phyloP scores from a whole-genome alignment of 2,888 invertebrate genomes.

The Andrena fulva region DNA sequence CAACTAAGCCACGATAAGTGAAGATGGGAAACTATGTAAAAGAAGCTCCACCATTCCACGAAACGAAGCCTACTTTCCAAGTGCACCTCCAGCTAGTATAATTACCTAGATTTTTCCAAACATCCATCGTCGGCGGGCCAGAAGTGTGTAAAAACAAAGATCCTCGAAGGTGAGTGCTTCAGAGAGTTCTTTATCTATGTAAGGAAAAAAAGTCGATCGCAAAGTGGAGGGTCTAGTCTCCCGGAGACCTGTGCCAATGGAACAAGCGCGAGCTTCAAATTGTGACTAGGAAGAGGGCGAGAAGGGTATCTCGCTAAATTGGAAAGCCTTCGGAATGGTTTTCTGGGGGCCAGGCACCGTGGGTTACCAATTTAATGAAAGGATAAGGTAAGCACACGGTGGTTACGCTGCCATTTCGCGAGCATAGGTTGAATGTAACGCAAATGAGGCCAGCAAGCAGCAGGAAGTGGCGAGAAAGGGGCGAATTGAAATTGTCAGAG shows the following conservation, averaged over 20 bases:
- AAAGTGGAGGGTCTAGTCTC: no score
- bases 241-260: not conserved
- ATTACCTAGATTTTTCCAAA: no score
- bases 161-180: no score
- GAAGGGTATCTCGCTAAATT: conserved; percentile 24
- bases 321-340: conserved; percentile 9
- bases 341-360: not conserved
- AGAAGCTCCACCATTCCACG: no score
- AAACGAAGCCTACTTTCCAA: no score
- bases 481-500: conserved; percentile 55
- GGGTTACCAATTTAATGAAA: conserved; percentile 47
- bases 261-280: not conserved
- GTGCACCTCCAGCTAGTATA: no score
- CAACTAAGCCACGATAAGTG: no score
- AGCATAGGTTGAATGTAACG: conserved; percentile 39
- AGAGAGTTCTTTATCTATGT: no score
- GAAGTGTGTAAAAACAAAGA: no score
- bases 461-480: conserved; percentile 27
- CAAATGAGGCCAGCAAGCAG: conserved; percentile 38
- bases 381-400: conserved; percentile 23
- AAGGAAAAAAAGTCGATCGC: not conserved
- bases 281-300: not conserved
- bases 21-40: no score
- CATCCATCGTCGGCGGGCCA: no score
- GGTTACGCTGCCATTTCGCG: conserved; percentile 11